phyloP scores from a whole-genome alignment of 2,113 vertebrate species.

The Peromyscus californicus region DNA sequence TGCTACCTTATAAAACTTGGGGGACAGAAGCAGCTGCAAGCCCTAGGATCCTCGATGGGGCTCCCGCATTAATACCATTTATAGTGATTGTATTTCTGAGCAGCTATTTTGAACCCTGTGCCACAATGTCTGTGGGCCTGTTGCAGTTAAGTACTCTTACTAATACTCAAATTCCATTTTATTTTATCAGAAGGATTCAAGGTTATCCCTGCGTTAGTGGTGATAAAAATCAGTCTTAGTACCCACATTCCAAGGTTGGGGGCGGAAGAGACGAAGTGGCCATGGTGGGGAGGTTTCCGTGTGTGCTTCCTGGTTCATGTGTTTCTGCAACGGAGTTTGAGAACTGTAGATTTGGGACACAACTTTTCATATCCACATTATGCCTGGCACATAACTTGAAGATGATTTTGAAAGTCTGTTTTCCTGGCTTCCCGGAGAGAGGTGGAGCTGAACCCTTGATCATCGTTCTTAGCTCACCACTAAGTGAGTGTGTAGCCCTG shows the following conservation, averaged over 20 bases:
- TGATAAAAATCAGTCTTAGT: not conserved
- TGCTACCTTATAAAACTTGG: conserved; percentile 54
- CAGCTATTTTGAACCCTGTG: not conserved
- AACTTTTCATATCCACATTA: not conserved
- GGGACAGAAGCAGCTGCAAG: conserved; percentile 36
- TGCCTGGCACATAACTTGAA: not conserved
- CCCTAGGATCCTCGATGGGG: not conserved
- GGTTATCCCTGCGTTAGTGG: not conserved
- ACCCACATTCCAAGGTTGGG: not conserved
- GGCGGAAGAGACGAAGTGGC: not conserved
- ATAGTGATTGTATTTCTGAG: conserved; percentile 49
- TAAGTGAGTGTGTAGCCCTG: conserved; percentile 57
- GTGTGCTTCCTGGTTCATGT: not conserved
- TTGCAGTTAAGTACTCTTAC: not conserved
- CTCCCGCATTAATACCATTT: conserved; percentile 3
- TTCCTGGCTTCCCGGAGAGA: not conserved
- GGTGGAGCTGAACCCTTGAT: not conserved
- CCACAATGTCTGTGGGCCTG: not conserved
- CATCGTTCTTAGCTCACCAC: not conserved
- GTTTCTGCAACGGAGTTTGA: not conserved
- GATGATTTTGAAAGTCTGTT: not conserved
- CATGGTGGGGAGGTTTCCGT: not conserved
- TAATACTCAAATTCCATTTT: conserved; percentile 46
- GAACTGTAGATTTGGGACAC: not conserved
- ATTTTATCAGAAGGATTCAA: conserved; percentile 39